Evolutionary conservation across 2,113 vertebrate genomes (phyloP), one percentile per base, ranked within the genome.

Genomic region (Canis aureus): DNA sequence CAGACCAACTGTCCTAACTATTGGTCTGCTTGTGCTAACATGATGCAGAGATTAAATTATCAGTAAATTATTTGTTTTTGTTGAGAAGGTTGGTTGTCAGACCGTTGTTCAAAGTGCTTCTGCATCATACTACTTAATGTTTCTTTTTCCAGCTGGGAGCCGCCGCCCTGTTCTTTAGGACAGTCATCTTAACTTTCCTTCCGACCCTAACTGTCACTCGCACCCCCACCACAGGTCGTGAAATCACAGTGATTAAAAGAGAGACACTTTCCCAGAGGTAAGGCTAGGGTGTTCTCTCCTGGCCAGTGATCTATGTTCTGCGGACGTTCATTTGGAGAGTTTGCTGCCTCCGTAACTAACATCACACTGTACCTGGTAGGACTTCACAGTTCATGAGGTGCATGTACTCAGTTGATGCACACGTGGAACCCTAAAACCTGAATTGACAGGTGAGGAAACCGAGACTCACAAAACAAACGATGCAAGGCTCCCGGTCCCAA

Each of bases 81-180:
- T 62, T 60, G 69, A 19, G 20, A 79, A 95, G 59, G 6, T 20
- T 55, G 1, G 13, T 55, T 82, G 96, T 90, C 69, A 94, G 96
- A 89, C 11, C 0, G 0, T 94, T 98, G 71, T 78, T 98, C 96
- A 94, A 73, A 98, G 92, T 98, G 90, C 94, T 96, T 81, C 60
- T 97, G 78, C 59, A 92, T 92, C 69, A 55, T 94, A 95, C 96
- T 85, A 78, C 7, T 1, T 96, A 96, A 64, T 94, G 95, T 97
- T 98, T 97, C 91, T 57, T 80, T 96, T 95, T 96, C 95, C 82
- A 95, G 73, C 38, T 59, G 81, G 96, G 93, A 43, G 43, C 43
- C 43, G 7, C 43, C 6, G 3, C 43, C 89, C 95, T 97, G 67
- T 98, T 97, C 88, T 85, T 97, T 73, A 85, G 92, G 93, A 91